Evolutionary conservation across 2,888 invertebrate species (phyloP), one percentile per base, ranked within the genome.

Genomic region (Chalcosyrphus nemorum): DNA sequence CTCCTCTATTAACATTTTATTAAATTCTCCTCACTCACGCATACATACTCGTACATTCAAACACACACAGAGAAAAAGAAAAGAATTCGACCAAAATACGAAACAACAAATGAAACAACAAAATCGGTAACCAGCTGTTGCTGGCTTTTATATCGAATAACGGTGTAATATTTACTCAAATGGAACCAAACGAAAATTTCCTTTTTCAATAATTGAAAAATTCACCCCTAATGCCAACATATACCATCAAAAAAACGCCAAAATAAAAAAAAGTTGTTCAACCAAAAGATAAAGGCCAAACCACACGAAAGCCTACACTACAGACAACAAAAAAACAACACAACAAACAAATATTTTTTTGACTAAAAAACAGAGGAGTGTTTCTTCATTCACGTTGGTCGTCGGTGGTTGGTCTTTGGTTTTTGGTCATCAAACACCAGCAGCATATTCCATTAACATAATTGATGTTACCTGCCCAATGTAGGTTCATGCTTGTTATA

Each of bases 141-240:
- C 56, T 80, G 41, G 13, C n/a, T 41, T 38, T 52, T 50, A n/a
- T n/a, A 68, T 81, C 66, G 66, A 68, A 81, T 63, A 56, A 52
- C 56, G 29, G 19, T 74, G 45, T 29, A 68, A 45, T 54, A 61
- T 74, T 74, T 74, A 61, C 74, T 61, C 21, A 54, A 81, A 75
- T 57, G 70, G 43, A 81, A 71, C 47, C 61, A 35, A 75, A 52
- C 47, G 35, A 75, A 76, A 81, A 59, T 70, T 81, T 71, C 71
- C 70, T 81, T 65, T 81, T 71, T 71, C 52, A 77, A 66, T 81
- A 81, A 81, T 77, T 81, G 81, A 65, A 81, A 81, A 81, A 45
- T 70, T 76, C 57, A 52, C 71, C 68, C 59, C 13, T 32, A 66
- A 38, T 29, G 65, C 56, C 35, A 38, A 38, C 38, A 27, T 24